These are phyloP conservation scores for Pterocles burchelli DNA, from an alignment of 2,113 vertebrate genomes.

Conservation along the genomic window DNA sequence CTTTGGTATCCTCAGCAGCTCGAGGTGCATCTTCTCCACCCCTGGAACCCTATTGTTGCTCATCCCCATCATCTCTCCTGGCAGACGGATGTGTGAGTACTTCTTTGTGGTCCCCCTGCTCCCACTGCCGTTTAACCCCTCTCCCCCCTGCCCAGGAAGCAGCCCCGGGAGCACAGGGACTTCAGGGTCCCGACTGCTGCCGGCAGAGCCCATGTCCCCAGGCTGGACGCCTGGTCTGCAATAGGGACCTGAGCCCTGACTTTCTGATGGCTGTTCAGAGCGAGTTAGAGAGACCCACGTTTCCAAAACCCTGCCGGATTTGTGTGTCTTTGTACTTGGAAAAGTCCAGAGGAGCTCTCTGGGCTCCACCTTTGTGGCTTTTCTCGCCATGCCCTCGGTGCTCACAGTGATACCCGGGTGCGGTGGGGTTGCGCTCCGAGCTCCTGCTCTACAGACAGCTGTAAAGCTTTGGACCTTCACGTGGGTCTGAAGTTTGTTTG, in stretches of 20 bases:
- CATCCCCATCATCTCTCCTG: background rate
- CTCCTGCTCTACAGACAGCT: background rate
- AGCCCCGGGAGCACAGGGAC: no score
- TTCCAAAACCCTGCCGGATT: background rate
- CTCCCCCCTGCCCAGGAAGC: rapidly evolving
- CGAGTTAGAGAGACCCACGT: rapidly evolving
- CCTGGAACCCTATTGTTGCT: background rate
- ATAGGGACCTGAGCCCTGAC: no score
- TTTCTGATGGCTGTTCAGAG: background rate
- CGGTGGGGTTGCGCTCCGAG: background rate
- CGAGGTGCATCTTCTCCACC: background rate
- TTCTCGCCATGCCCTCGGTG: background rate
- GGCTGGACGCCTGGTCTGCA: background rate
- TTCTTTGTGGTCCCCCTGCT: background rate
- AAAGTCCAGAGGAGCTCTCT: background rate
- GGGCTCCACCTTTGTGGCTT: rapidly evolving
- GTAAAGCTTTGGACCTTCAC: background rate
- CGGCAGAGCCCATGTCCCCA: background rate
- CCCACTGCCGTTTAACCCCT: background rate
- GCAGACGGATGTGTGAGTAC: rapidly evolving
- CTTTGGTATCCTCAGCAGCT: background rate
- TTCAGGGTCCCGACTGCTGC: rapidly evolving
- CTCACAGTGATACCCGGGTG: rapidly evolving
- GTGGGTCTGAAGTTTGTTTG: background rate
- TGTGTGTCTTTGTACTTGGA: background rate